Conservation (phyloP, 2,113 vertebrate genomes). For the Anolis carolinensis region DNA sequence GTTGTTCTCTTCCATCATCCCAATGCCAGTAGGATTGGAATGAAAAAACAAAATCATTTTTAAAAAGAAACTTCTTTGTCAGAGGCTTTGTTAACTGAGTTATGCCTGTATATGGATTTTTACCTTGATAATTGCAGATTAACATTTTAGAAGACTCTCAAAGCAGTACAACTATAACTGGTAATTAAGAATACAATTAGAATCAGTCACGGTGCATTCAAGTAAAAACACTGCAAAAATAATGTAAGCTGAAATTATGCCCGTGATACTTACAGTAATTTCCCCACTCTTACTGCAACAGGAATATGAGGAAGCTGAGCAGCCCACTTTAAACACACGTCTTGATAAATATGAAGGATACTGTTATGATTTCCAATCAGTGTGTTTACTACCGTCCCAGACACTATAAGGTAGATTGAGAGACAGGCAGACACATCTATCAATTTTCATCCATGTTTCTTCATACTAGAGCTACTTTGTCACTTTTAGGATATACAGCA, state of each 20-base stretch:
- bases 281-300: conserved; percentile 85
- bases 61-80: no score
- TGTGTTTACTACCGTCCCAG: conserved; percentile 85
- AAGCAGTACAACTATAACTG: not conserved
- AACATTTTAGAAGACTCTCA: not conserved
- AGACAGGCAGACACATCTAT: not conserved
- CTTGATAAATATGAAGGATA: conserved; percentile 93
- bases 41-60: no score
- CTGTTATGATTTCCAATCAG: conserved; percentile 90
- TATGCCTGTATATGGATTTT: no score
- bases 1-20: no score
- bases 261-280: conserved; percentile 85
- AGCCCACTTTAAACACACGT: conserved; percentile 92
- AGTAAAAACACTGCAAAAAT: not conserved
- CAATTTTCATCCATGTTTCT: not conserved
- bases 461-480: not conserved
- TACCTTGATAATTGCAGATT: not conserved
- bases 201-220: not conserved
- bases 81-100: no score
- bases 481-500: not conserved
- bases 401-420: conserved; percentile 78
- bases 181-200: not conserved
- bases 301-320: conserved; percentile 88
- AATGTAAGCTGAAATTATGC: conserved; percentile 22
- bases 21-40: no score